Evolutionary conservation across 1,140 invertebrate species (phyloP).

Genomic region (Eupristina koningsbergeri): DNA sequence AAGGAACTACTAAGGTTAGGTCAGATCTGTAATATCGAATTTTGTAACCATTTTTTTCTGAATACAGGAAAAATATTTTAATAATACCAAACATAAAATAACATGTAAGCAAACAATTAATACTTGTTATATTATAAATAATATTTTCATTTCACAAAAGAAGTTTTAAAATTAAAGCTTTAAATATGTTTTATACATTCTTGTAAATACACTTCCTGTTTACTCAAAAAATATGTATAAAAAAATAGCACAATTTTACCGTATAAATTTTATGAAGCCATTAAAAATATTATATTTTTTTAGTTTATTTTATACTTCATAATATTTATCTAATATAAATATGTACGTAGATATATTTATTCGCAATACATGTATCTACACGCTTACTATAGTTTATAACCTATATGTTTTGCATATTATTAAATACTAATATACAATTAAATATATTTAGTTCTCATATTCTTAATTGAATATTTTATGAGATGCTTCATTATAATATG

Average conservation of each 20-base stretch:
- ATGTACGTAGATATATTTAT: too few relatives aligned
- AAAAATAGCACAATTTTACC: too few relatives aligned
- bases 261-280: too few relatives aligned
- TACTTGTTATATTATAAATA: neutral
- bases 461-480: too few relatives aligned
- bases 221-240: too few relatives aligned
- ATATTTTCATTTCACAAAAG: neutral
- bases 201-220: too few relatives aligned
- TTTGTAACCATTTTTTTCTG: conserved; percentile 1
- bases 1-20: conserved; percentile 34
- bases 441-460: too few relatives aligned
- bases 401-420: neutral
- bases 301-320: too few relatives aligned
- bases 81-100: neutral
- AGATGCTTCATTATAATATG: too few relatives aligned
- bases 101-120: neutral
- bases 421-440: neutral
- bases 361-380: too few relatives aligned
- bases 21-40: conserved; percentile 15
- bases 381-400: neutral
- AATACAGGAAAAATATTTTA: neutral
- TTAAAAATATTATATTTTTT: too few relatives aligned
- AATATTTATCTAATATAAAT: too few relatives aligned
- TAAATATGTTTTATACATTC: neutral
- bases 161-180: neutral